Conservation (phyloP, 2,888 invertebrate genomes). For the Ceratothoa steindachneri region DNA sequence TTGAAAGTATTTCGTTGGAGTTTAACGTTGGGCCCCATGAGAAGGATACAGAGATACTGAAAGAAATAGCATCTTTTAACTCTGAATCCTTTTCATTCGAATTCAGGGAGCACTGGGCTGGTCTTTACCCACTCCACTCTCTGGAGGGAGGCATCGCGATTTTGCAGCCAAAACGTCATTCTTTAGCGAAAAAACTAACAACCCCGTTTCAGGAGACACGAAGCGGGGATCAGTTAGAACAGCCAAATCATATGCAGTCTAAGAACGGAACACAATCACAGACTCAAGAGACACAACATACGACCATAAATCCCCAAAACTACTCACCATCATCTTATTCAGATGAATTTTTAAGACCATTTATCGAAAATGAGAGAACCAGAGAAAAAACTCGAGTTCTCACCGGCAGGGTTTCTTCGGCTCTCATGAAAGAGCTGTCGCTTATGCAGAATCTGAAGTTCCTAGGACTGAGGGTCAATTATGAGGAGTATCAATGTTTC, state of each 20-base stretch:
- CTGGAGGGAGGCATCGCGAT: no score
- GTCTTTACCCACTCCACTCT: slow-evolving; percentile 1
- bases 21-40: not conserved
- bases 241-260: not conserved
- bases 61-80: not conserved
- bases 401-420: not conserved
- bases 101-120: not conserved
- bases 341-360: not conserved
- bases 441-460: not conserved
- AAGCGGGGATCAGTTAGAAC: not conserved
- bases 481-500: not conserved
- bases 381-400: not conserved
- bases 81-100: not conserved
- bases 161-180: no score
- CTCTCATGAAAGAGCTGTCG: not conserved
- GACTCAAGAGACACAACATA: not conserved
- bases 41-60: not conserved
- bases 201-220: not conserved
- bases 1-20: not conserved
- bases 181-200: no score
- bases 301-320: no score
- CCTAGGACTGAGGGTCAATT: not conserved
- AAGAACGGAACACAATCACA: not conserved
- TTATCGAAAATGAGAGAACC: not conserved
- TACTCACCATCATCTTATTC: not conserved